These are phyloP conservation scores for Polyommatus icarus DNA, from an alignment of 2,888 invertebrate genomes.

Conservation along the genomic window DNA sequence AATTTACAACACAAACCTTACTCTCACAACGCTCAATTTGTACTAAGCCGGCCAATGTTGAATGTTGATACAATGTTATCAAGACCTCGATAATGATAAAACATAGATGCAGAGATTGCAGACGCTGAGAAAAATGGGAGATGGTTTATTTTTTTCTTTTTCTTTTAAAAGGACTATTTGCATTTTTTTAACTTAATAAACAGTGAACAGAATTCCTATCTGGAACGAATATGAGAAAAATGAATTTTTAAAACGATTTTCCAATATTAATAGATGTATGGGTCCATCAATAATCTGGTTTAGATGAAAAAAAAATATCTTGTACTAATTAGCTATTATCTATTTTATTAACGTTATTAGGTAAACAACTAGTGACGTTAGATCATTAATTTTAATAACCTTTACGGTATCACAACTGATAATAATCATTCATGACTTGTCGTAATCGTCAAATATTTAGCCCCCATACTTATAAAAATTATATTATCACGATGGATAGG, in stretches of 20 bases:
- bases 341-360: neutral
- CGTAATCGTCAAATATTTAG: neutral
- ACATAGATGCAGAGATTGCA: neutral
- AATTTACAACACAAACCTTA: slow-evolving; percentile 5
- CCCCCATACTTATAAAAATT: too few species aligned
- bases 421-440: neutral
- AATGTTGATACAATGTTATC: slow-evolving; percentile 24
- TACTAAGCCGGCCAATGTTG: slow-evolving; percentile 9
- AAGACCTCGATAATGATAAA: neutral
- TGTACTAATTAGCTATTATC: neutral
- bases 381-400: neutral
- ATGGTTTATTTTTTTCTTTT: neutral
- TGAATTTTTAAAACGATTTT: too few species aligned
- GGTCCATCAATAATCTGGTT: neutral
- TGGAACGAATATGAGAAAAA: too few species aligned
- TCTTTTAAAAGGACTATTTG: too few species aligned
- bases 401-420: neutral
- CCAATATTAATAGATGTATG: too few species aligned
- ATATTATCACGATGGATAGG: too few species aligned
- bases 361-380: neutral
- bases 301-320: neutral
- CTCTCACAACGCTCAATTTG: neutral
- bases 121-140: neutral
- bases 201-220: too few species aligned
- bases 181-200: too few species aligned